These are phyloP conservation scores for Hexactinellida sp. DNA, from an alignment of 37 sponge, comb jelly and placozoan species.

Conservation along the genomic window DNA sequence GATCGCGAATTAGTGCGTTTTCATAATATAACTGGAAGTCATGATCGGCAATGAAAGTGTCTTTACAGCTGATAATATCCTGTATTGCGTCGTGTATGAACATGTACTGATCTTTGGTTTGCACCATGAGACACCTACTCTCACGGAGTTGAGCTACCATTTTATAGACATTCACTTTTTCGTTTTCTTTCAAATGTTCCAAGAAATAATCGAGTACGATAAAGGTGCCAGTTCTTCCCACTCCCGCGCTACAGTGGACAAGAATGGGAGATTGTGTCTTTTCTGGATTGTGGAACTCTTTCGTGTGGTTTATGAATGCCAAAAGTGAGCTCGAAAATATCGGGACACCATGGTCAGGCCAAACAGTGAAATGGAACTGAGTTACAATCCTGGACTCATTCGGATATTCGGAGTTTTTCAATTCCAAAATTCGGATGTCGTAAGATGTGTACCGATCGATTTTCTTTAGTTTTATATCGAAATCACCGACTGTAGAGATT, in stretches of 20 bases:
- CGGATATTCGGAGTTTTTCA: neutral
- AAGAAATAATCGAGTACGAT: neutral
- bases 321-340: neutral
- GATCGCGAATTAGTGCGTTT: neutral
- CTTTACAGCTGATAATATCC: slow-evolving; percentile 3
- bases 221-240: neutral
- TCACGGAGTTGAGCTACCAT: neutral
- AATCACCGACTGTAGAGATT: neutral
- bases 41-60: neutral
- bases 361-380: neutral
- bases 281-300: neutral
- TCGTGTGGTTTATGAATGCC: neutral
- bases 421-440: neutral
- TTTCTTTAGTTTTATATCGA: neutral
- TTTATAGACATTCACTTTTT: neutral
- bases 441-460: neutral
- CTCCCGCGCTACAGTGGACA: neutral
- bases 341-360: neutral
- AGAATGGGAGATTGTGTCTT: neutral
- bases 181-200: neutral
- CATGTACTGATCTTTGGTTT: slow-evolving; percentile 5
- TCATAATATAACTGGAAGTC: neutral
- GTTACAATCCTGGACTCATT: neutral
- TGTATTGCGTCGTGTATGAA: neutral
- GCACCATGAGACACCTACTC: slow-evolving; percentile 9